A percentile compares a stretch with the other conserved stretches of the same genome.
Evolutionary conservation across 2,113 vertebrate genomes (phyloP).

Genomic region (Globicephala melas): DNA sequence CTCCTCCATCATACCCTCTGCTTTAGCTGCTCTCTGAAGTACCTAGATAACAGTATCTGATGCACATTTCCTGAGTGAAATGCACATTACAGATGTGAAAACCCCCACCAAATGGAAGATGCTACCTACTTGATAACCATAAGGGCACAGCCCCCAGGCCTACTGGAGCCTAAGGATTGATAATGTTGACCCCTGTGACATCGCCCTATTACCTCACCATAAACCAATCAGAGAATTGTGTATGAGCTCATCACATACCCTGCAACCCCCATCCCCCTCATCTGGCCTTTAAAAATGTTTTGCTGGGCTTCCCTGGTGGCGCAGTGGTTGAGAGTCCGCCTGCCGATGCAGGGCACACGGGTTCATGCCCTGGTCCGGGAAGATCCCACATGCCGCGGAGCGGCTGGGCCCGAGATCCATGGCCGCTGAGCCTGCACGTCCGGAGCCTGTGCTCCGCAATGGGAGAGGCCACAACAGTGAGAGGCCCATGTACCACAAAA

Average conservation of each 20-base stretch:
- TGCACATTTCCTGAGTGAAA: neutral
- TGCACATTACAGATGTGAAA: neutral
- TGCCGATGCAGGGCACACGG: no score
- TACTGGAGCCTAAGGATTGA: neutral
- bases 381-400: no score
- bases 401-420: no score
- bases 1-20: neutral
- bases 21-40: neutral
- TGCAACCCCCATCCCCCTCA: neutral
- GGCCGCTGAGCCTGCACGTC: no score
- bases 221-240: neutral
- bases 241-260: neutral
- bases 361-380: no score
- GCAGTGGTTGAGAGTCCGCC: no score
- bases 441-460: no score
- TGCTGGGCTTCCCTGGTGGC: neutral
- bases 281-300: neutral
- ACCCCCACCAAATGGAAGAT: neutral
- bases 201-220: neutral
- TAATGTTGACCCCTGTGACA: neutral
- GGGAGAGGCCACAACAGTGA: no score
- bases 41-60: neutral
- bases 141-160: neutral
- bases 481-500: accelerated
- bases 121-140: neutral